Conservation (phyloP, 2,888 invertebrate genomes). For the Syrphus vitripennis region DNA sequence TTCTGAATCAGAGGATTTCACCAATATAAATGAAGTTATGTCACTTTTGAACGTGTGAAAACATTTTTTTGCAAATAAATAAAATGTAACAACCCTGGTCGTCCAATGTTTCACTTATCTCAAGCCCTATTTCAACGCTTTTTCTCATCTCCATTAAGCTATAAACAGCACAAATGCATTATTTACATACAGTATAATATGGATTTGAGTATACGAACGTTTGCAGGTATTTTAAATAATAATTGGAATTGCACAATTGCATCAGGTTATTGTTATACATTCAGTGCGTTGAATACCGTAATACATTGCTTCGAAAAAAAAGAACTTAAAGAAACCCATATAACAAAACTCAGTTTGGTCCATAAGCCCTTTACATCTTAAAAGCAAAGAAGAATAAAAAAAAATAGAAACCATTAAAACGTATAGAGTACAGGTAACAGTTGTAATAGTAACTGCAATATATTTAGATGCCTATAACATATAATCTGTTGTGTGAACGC, state of each 20-base stretch:
- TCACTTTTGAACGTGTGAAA: too few relatives aligned
- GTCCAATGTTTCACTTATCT: background rate
- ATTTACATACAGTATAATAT: background rate
- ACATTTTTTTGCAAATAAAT: too few relatives aligned
- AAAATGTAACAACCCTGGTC: background rate
- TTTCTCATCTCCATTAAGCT: background rate
- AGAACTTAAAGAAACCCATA: background rate
- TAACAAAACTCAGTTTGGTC: background rate
- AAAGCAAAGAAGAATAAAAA: too few relatives aligned
- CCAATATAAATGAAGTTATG: too few relatives aligned
- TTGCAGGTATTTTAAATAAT: constrained; percentile 7
- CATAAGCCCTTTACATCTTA: constrained; percentile 8
- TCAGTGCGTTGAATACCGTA: background rate
- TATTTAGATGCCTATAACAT: background rate
- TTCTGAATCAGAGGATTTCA: too few relatives aligned
- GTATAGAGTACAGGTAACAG: background rate
- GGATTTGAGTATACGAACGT: background rate
- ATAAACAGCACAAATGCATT: constrained; percentile 12
- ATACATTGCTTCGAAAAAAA: background rate
- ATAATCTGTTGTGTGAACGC: background rate
- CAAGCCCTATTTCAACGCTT: background rate
- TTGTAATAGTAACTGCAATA: background rate
- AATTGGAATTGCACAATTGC: constrained; percentile 44
- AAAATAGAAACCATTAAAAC: background rate
- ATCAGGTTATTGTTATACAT: background rate